phyloP scores from a whole-genome alignment of 2,113 vertebrate species.

The Pituophis catenifer region DNA sequence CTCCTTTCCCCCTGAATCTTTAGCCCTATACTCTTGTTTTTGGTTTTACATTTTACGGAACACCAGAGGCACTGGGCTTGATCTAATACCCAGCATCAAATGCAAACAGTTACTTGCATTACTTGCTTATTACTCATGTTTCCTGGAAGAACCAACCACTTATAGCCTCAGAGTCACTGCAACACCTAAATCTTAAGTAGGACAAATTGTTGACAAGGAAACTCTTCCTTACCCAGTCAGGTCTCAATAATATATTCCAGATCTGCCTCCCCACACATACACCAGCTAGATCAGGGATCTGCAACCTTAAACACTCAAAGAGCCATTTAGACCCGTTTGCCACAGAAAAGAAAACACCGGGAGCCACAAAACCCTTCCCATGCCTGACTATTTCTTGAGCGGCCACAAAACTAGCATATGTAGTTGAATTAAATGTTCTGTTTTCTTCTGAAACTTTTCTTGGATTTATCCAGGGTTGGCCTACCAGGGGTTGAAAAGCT shows the following conservation, averaged over 20 bases:
- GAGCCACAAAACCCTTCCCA: too few relatives aligned
- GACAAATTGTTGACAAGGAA: not conserved
- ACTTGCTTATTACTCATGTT: not conserved
- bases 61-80: not conserved
- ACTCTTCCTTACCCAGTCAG: not conserved
- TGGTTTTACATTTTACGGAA: not conserved
- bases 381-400: too few relatives aligned
- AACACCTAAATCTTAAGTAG: not conserved
- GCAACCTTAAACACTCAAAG: too few relatives aligned
- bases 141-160: not conserved
- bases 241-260: not conserved
- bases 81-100: not conserved
- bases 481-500: too few relatives aligned
- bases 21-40: not conserved
- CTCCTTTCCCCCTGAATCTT: not conserved
- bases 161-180: not conserved
- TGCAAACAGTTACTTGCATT: not conserved
- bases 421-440: too few relatives aligned
- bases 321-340: too few relatives aligned
- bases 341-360: too few relatives aligned
- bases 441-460: too few relatives aligned
- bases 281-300: not conserved
- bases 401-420: too few relatives aligned
- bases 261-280: not conserved
- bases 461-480: too few relatives aligned